phyloP scores from a whole-genome alignment of 2,888 invertebrate genomes.

The Byasa hedistus region DNA sequence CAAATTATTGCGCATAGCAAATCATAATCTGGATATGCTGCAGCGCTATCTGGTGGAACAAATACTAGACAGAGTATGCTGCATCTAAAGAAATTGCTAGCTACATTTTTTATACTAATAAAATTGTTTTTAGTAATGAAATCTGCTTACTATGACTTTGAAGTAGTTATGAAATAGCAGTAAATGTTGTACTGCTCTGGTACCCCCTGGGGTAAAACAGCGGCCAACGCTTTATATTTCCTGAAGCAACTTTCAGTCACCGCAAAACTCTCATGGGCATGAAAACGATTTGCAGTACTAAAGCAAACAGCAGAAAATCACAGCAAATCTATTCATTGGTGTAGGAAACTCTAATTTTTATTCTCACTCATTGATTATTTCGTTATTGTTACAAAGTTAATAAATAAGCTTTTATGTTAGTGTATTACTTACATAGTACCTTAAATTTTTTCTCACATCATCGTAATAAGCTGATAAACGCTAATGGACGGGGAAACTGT shows the following conservation, averaged over 20 bases:
- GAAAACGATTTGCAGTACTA: conserved; percentile 3
- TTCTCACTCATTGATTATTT: background rate
- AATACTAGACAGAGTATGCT: background rate
- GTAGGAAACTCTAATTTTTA: background rate
- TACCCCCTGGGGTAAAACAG: background rate
- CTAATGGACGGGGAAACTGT: too few relatives aligned
- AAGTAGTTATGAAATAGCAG: background rate
- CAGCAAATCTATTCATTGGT: background rate
- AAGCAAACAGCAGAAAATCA: background rate
- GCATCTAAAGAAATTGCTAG: background rate
- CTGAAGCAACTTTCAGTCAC: conserved; percentile 7
- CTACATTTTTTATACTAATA: background rate
- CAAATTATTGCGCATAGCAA: too few relatives aligned
- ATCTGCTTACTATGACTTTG: background rate
- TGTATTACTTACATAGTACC: too few relatives aligned
- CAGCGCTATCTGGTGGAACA: too few relatives aligned
- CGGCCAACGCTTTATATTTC: conserved; percentile 5
- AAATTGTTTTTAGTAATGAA: background rate
- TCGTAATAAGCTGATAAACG: too few relatives aligned
- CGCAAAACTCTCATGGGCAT: conserved; percentile 2
- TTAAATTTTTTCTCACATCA: too few relatives aligned
- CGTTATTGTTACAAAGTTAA: too few relatives aligned
- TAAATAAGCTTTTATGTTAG: too few relatives aligned
- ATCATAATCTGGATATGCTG: too few relatives aligned
- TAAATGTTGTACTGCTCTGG: background rate